Conservation (phyloP, 1,140 invertebrate species). For the Drosophila pandora region DNA sequence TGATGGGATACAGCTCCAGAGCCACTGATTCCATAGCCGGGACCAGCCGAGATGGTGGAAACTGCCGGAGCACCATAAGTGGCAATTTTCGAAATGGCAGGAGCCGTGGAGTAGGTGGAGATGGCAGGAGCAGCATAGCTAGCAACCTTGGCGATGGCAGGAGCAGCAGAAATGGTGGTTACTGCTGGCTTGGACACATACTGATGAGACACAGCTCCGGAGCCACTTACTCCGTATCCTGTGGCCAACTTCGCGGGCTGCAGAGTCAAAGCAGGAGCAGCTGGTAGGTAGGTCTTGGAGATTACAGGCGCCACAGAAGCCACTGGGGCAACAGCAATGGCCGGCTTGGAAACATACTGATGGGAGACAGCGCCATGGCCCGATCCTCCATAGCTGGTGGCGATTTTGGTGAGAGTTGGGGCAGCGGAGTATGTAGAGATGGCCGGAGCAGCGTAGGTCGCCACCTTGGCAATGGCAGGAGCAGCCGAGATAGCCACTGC, state of each 20-base stretch:
- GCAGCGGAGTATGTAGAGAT: conserved; percentile 27
- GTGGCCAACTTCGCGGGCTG: background rate
- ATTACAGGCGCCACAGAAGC: conserved; percentile 19
- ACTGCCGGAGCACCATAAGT: conserved; percentile 11
- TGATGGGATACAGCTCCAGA: conserved; percentile 55
- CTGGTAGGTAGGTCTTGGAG: conserved; percentile 1
- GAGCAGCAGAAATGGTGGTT: conserved; percentile 21
- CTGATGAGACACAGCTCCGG: conserved; percentile 3
- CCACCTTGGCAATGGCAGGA: conserved; percentile 59
- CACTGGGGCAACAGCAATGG: conserved; percentile 27
- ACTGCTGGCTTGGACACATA: conserved; percentile 18
- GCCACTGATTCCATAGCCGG: conserved; percentile 27
- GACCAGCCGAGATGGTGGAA: conserved; percentile 5
- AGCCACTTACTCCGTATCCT: conserved; percentile 7
- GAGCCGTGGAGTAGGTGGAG: conserved; percentile 33
- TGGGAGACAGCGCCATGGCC: conserved; percentile 28
- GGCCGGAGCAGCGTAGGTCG: conserved; percentile 54
- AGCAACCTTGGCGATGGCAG: conserved; percentile 18
- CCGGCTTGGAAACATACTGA: conserved; percentile 54
- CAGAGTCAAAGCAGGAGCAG: background rate
- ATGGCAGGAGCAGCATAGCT: conserved; percentile 36
- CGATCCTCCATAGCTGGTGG: conserved; percentile 13
- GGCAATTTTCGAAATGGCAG: conserved; percentile 37
- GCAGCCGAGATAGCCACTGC: conserved; percentile 33
- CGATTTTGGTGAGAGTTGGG: conserved; percentile 57